These are phyloP conservation scores for Hemicentrotus pulcherrimus DNA, from an alignment of 35 echinoderm and acorn worm species.

Conservation along the genomic window DNA sequence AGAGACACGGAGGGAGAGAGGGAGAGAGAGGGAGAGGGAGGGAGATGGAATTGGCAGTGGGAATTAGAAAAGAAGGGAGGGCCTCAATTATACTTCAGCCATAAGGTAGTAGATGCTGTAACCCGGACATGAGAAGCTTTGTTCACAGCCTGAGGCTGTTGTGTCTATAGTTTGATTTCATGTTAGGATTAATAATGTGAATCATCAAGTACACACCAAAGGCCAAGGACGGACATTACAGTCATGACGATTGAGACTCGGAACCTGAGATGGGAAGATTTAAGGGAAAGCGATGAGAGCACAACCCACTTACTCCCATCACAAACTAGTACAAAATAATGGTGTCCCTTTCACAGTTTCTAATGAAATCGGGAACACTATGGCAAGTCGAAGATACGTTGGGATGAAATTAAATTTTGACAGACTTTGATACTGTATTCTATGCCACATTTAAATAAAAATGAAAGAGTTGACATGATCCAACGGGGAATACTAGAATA, in stretches of 20 bases:
- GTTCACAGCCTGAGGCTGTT: neutral
- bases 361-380: no score
- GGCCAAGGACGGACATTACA: neutral
- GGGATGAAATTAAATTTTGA: no score
- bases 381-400: no score
- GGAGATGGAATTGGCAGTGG: neutral
- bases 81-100: neutral
- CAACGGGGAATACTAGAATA: no score
- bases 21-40: neutral
- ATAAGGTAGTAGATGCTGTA: neutral
- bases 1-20: neutral
- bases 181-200: slow-evolving; percentile 5
- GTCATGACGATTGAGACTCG: neutral
- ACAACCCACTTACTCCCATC: neutral
- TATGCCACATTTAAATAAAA: no score
- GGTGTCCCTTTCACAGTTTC: neutral
- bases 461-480: no score
- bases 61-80: neutral
- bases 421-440: no score
- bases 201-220: neutral
- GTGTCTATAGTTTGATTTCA: slow-evolving; percentile 9
- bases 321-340: neutral
- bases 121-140: neutral
- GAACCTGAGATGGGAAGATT: neutral
- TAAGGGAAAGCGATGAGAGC: neutral